Conservation (phyloP, 1,140 invertebrate genomes). For the Pygmarrhopalites habei region DNA sequence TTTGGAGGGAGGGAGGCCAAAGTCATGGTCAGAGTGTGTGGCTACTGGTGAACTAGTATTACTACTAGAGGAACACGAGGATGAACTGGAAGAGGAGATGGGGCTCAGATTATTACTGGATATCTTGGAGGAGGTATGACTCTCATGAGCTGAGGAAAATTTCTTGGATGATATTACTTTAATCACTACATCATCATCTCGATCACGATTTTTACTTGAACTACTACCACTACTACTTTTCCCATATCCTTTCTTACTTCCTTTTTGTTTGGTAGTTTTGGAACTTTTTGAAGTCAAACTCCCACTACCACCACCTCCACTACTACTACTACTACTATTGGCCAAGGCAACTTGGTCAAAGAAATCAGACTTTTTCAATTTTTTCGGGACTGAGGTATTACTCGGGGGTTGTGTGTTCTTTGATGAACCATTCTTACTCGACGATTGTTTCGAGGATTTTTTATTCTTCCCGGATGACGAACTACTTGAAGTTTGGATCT, state of each 20-base stretch:
- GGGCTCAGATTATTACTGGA: conserved; percentile 15
- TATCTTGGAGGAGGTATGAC: neutral
- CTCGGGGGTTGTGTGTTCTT: conserved; percentile 37
- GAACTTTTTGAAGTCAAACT: neutral
- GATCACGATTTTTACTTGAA: conserved; percentile 4
- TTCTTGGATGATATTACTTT: neutral
- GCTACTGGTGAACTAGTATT: conserved; percentile 15
- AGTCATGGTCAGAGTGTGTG: conserved; percentile 30
- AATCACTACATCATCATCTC: conserved; percentile 2
- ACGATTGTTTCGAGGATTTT: conserved; percentile 30
- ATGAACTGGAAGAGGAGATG: conserved; percentile 28
- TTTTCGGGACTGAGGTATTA: conserved; percentile 38
- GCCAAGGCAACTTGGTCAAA: too few relatives aligned
- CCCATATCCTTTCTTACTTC: neutral
- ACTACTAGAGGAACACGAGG: conserved; percentile 13
- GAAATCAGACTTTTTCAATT: conserved; percentile 33
- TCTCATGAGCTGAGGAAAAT: neutral
- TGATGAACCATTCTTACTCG: conserved; percentile 16
- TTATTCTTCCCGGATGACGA: conserved; percentile 1
- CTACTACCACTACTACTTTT: conserved; percentile 2
- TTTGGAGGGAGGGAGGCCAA: neutral
- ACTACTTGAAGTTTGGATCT: neutral
- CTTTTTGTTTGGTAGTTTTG: conserved; percentile 5
- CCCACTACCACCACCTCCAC: neutral
- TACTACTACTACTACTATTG: neutral